Base-by-base conservation (phyloP, 2,113 vertebrate species). In the Boulengeromyrus knoepffleri region DNA sequence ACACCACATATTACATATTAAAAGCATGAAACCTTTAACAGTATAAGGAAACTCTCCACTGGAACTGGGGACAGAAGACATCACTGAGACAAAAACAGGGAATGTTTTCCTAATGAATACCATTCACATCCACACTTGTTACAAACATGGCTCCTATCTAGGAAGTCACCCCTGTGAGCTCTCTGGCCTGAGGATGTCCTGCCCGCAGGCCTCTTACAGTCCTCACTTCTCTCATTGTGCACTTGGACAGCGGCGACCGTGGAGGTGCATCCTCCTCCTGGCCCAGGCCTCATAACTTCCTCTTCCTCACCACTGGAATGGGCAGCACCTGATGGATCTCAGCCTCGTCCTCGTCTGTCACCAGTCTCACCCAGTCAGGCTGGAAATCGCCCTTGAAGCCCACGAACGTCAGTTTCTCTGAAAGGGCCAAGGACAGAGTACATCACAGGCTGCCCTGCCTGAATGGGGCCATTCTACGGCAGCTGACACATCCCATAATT, bases 311-410 rank as follows among this genome's bases (percentile, higher is more conserved):
- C 91, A 98, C 96, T 17, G 97, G 97, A 83, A 98, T 90, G 27
- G 97, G 97, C 88, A 98, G 94, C 0, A 95, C 97, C 92, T 97
- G 96, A 89, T 96, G 97, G 92, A 97, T 95, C 86, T 97, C 97
- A 46, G 96, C 97, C 0, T 93, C 93, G 31, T 97, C 95, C 47
- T 97, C 95, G 0, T 93, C 92, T 0, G 96, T 96, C 74, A 92
- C 92, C 94, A 97, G 91, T n/a, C 93, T 96, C 91, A 97, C 95
- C 97, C 97, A 98, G 89, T 94, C 93, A 0, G 97, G 97, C 47
- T 52, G 94, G 93, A 97, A 97, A 90, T 91, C 91, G 89, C 97
- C 97, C 91, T 97, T 98, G 95, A 97, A 98, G 89, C 97, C 97
- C 0, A 97, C 94, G 13, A 98, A 97, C 0, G 93, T 95, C 94